A percentile compares a stretch with the other conserved stretches of the same genome.
These are phyloP conservation scores for Andrena fulva DNA, from an alignment of 2,888 invertebrate species.

Conservation along the genomic window DNA sequence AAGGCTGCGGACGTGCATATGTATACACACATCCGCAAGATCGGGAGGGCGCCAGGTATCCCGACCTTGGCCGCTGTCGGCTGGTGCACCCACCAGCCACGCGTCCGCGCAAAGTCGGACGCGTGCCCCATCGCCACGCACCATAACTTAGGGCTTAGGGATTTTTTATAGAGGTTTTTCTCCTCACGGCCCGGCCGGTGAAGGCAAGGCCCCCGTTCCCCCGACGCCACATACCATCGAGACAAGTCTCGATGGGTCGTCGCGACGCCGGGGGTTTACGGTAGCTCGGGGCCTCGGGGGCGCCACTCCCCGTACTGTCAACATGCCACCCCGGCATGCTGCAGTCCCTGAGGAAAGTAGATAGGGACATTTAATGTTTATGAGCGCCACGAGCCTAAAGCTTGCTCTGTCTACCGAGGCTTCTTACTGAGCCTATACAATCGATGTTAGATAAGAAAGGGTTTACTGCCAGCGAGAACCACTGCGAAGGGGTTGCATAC, in stretches of 20 bases:
- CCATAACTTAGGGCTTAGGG: background rate
- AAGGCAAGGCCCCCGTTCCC: background rate
- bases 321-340: too few species aligned
- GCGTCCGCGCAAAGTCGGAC: background rate
- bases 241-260: background rate
- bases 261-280: too few species aligned
- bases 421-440: too few species aligned
- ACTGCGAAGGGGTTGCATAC: background rate
- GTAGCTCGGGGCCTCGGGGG: too few species aligned
- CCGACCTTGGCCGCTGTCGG: background rate
- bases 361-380: too few species aligned
- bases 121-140: background rate
- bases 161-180: background rate
- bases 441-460: too few species aligned
- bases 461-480: background rate
- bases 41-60: background rate
- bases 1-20: background rate
- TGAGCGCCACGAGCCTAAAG: too few species aligned
- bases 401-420: too few species aligned
- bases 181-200: background rate
- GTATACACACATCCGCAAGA: too few species aligned
- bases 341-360: too few species aligned
- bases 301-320: too few species aligned
- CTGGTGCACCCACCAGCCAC: background rate
- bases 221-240: background rate